Base-by-base conservation (phyloP, 2,797 vertebrate species). In the Lindbergichthys nudifrons region DNA sequence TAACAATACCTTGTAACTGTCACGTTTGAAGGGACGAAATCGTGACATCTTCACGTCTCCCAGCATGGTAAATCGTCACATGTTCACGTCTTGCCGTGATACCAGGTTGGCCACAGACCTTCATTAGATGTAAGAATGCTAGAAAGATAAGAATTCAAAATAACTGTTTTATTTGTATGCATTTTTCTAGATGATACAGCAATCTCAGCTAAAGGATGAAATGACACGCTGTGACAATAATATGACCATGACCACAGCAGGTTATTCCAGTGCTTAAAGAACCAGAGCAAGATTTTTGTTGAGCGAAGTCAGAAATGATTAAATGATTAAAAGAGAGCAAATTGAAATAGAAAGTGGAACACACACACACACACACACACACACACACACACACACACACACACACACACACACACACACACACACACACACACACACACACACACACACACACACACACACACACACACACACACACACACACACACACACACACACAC, bases 271-370 rank as follows among this genome's bases (percentile, higher is more conserved):
- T n/a, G 11, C 13, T 56, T 16, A 45, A 71, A 54, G 23, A 5
- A 57, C 14, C 32, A 13, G 60, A 71, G 41, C 42, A 50, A 60
- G 66, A 32, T 70, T 65, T 75, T 53, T 26, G 56, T 23, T 23
- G n/a, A 53, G 64, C 42, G 23, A 82, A 76, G 63, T 21, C 50
- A 61, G 47, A 26, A 52, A 82, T 63, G n/a, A n/a, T n/a, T n/a
- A 26, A 58, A 73, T 73, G 23, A 56, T 57, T 39, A 67, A 72
- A 26, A 72, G 43, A 51, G 39, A 71, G 70, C 23, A 81, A 80
- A 80, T 11, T 83, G 73, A 88, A 84, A 80, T 77, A 82, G 80
- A 78, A 84, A 84, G 81, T 80, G 69, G 71, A 58, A 36, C 32
- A 36, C 5, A 36, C 32, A 36, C 1, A 36, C 32, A 36, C 5